Percentiles rank a stretch among this genome's conserved stretches.
These are phyloP conservation scores for Tinea pellionella DNA, from an alignment of 2,888 invertebrate genomes.

Conservation along the genomic window DNA sequence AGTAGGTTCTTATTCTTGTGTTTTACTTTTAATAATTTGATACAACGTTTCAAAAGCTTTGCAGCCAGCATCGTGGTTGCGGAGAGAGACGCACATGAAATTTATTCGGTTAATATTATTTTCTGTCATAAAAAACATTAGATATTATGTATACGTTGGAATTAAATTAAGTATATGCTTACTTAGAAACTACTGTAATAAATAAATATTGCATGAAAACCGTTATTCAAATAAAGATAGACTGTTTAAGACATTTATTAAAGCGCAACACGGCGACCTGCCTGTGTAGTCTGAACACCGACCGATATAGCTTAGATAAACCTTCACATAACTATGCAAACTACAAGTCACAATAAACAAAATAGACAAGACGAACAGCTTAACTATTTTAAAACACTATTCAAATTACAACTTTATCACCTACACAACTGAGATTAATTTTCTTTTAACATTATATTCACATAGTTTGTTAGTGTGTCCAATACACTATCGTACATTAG, in stretches of 20 bases:
- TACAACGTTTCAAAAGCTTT: too few relatives aligned
- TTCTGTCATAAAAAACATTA: too few relatives aligned
- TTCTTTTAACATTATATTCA: neutral
- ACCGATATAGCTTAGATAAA: constrained; percentile 59
- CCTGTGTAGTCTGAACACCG: neutral
- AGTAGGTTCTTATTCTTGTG: too few relatives aligned
- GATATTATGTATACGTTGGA: too few relatives aligned
- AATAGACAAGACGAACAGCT: constrained; percentile 23
- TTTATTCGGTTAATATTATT: too few relatives aligned
- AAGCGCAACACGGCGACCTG: constrained; percentile 17
- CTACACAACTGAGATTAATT: neutral
- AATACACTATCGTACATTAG: constrained; percentile 44
- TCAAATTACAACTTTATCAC: constrained; percentile 31
- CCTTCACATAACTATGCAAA: constrained; percentile 61
- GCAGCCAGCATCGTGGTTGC: too few relatives aligned
- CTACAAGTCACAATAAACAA: constrained; percentile 32
- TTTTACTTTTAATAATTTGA: too few relatives aligned
- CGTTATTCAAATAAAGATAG: neutral
- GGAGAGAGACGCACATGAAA: too few relatives aligned
- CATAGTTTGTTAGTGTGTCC: neutral
- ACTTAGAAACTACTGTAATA: too few relatives aligned
- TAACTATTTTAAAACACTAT: constrained; percentile 24
- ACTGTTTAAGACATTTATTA: constrained; percentile 33
- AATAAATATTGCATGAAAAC: neutral
- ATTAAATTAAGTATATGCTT: too few relatives aligned